These are phyloP conservation scores for Myotis lucifugus DNA, from an alignment of 2,113 vertebrate genomes.

Conservation along the genomic window DNA sequence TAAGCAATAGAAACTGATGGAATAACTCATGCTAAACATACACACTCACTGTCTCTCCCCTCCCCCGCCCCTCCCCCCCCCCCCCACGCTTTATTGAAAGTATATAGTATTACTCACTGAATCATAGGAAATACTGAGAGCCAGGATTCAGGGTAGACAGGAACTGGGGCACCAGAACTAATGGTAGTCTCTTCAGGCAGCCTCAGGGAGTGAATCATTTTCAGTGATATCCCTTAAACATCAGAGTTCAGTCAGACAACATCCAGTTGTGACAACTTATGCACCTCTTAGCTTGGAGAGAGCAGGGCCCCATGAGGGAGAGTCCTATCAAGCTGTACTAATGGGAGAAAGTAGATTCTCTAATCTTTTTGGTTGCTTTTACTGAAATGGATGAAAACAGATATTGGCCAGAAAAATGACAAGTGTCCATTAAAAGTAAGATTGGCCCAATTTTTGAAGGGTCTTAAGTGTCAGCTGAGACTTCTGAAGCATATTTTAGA, in stretches of 20 bases:
- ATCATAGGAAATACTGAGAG: background rate
- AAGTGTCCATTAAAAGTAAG: background rate
- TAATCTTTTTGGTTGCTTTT: background rate
- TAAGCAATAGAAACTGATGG: background rate
- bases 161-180: background rate
- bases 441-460: background rate
- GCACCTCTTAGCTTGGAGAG: background rate
- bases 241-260: background rate
- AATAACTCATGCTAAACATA: background rate
- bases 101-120: background rate
- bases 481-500: background rate
- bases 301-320: background rate
- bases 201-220: background rate
- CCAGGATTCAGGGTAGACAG: background rate
- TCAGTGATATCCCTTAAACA: background rate
- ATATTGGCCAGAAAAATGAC: background rate
- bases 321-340: background rate
- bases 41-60: too few species aligned
- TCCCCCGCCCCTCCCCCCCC: rapidly evolving
- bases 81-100: background rate
- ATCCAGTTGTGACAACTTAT: background rate
- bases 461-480: background rate
- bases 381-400: background rate
- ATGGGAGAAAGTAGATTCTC: background rate
- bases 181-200: background rate